Evolutionary conservation across 1,140 invertebrate genomes (phyloP).

Genomic region (Drosophila prosaltans): DNA sequence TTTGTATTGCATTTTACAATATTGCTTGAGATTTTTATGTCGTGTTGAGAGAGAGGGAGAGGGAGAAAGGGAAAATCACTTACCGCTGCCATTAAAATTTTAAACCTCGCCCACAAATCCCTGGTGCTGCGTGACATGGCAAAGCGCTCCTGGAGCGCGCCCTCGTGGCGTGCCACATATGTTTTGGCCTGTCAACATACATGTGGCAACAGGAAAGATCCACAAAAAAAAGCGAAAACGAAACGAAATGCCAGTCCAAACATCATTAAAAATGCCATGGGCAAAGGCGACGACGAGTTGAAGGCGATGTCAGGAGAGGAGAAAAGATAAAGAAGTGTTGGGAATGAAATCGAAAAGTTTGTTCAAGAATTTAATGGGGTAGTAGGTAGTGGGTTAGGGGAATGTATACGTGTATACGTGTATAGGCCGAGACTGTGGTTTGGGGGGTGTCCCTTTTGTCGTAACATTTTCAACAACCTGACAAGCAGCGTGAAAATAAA

Average conservation of each 20-base stretch:
- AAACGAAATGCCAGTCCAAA: conserved; percentile 39
- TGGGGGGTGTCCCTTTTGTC: conserved; percentile 6
- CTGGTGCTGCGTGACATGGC: conserved; percentile 93
- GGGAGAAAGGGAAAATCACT: conserved; percentile 62
- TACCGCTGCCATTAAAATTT: conserved; percentile 90
- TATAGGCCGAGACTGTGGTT: too few relatives aligned
- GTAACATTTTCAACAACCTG: conserved; percentile 57
- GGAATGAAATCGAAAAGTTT: conserved; percentile 73
- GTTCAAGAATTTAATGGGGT: conserved; percentile 62
- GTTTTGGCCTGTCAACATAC: conserved; percentile 87
- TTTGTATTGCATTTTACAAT: conserved; percentile 35
- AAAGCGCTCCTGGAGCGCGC: conserved; percentile 93
- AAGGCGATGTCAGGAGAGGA: conserved; percentile 14
- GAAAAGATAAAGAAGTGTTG: conserved; percentile 40
- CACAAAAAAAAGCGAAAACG: not conserved
- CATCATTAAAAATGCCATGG: conserved; percentile 68
- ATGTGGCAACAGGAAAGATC: conserved; percentile 9
- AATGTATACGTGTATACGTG: not conserved
- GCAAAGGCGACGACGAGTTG: conserved; percentile 15
- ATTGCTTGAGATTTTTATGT: conserved; percentile 27
- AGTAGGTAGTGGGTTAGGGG: not conserved
- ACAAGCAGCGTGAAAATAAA: conserved; percentile 62
- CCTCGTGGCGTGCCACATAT: conserved; percentile 94
- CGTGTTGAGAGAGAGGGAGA: not conserved
- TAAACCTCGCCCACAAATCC: conserved; percentile 92